Conservation (phyloP, 2,888 invertebrate species). For the Griposia aprilina region DNA sequence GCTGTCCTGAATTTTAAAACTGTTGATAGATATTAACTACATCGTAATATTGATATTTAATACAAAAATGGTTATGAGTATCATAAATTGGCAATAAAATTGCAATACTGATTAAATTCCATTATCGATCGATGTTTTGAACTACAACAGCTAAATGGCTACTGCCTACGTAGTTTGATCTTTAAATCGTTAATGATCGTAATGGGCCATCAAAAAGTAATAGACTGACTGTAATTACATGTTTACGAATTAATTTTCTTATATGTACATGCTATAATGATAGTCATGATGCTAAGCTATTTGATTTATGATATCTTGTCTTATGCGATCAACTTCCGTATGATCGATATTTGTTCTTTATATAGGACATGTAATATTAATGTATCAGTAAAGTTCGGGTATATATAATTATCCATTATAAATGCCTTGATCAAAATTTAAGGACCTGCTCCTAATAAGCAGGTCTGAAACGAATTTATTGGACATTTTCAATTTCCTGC, state of each 20-base stretch:
- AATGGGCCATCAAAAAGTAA: slow-evolving; percentile 51
- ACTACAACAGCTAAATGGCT: slow-evolving; percentile 27
- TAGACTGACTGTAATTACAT: slow-evolving; percentile 52
- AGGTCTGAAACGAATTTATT: slow-evolving; percentile 7
- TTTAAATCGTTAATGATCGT: slow-evolving; percentile 49
- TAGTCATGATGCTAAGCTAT: slow-evolving; percentile 40
- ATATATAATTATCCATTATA: slow-evolving; percentile 28
- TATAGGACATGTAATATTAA: slow-evolving; percentile 27
- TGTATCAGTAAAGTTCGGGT: not conserved
- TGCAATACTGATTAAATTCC: slow-evolving; percentile 21
- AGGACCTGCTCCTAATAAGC: not conserved
- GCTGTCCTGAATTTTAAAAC: not conserved
- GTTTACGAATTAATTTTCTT: slow-evolving; percentile 58
- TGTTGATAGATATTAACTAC: slow-evolving; percentile 14
- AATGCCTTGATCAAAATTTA: slow-evolving; percentile 12
- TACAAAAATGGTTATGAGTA: not conserved
- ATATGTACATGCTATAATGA: slow-evolving; percentile 44
- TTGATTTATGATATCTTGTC: slow-evolving; percentile 62
- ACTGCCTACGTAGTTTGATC: slow-evolving; percentile 36
- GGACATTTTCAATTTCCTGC: slow-evolving; percentile 27
- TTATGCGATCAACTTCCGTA: slow-evolving; percentile 54
- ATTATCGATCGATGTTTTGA: slow-evolving; percentile 36
- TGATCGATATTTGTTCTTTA: slow-evolving; percentile 36
- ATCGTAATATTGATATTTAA: slow-evolving; percentile 1
- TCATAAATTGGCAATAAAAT: slow-evolving; percentile 38